Evolutionary conservation across 2,797 vertebrate genomes (phyloP), one percentile per base, ranked within the genome.

Genomic region (Esox lucius): DNA sequence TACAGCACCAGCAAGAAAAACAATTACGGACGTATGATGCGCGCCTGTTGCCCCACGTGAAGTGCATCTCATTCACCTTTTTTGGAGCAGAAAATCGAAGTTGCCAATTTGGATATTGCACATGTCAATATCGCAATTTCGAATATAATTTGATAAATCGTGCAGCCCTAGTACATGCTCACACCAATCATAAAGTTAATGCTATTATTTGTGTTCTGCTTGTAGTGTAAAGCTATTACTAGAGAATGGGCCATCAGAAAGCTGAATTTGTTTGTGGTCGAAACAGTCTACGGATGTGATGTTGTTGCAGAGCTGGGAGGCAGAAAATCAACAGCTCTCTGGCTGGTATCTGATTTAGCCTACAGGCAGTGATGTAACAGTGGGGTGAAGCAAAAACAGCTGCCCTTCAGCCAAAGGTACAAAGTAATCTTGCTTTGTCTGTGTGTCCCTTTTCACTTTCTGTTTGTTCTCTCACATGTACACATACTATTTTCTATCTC

Each of bases 281-380:
- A 28, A 35, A 33, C 6, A 16, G 4, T 46, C 8, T 13, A 53
- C 48, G 33, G 28, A 31, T n/a, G 49, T 64, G 16, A 42, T 62
- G 53, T 70, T 70, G 19, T 62, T 61, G 35, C 26, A 49, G 72
- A 12, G 12, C 61, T 73, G 39, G 61, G 56, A 70, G 68, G n/a
- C 2, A 42, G 17, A 33, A 69, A 70, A 75, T 75, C 39, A 5
- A 64, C 62, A 70, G 13, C 22, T 6, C 33, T 26, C 22, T 68
- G 46, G 16, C 26, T 42, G 53, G 53, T 74, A 31, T 70, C 53
- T 46, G 74, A 70, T 68, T 62, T 75, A 51, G 56, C 53, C 68
- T 69, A 46, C 62, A 39, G 56, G 33, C 67, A 46, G 73, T 75
- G 65, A 68, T 2, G 74, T 33, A 75, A 46, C 5, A 59, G n/a